Evolutionary conservation across 2,888 invertebrate species (phyloP), one percentile per base, ranked within the genome.

Genomic region (Trisateles emortualis): DNA sequence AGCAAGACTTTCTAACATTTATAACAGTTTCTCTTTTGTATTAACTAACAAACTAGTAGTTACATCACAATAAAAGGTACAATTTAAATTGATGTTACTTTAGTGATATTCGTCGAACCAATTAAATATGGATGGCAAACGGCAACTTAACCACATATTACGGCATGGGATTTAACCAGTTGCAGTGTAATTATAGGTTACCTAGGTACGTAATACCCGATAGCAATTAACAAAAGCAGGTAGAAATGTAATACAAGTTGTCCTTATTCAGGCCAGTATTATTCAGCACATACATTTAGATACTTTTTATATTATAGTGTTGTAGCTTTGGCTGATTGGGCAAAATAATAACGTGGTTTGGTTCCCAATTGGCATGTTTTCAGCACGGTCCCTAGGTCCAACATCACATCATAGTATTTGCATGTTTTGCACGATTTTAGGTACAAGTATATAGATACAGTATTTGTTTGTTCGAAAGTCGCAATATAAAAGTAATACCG

Each of bases 301-400:
- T 68, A n/a, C n/a, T 67, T 66, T 61, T 24, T 8, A 19, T 30
- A 13, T 10, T 43, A 30, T 64, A 60, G 51, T 30, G 26, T 44
- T 39, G 52, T 47, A 26, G 78, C 84, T 65, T 74, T 86, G 81
- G 83, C 86, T 86, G 84, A 83, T 84, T 84, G 83, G 84, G 83
- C 81, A 69, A 71, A 78, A 64, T 68, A 17, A 9, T 39, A 73
- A 82, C 74, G 76, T 75, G 71, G 78, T 79, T 77, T 78, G 57
- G 70, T 77, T 77, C 83, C 83, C 83, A 84, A 84, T 84, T 84
- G 77, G 84, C 85, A 88, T 88, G 86, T 70, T 78, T n/a, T 39
- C 19, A 36, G 81, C 83, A 84, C 80, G 75, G 62, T 47, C 63
- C 77, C 74, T 76, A 71, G 65, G 71, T 70, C 66, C 69, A 50